Evolutionary conservation across 1,140 invertebrate species (phyloP).

Genomic region (Antheraea mylitta): DNA sequence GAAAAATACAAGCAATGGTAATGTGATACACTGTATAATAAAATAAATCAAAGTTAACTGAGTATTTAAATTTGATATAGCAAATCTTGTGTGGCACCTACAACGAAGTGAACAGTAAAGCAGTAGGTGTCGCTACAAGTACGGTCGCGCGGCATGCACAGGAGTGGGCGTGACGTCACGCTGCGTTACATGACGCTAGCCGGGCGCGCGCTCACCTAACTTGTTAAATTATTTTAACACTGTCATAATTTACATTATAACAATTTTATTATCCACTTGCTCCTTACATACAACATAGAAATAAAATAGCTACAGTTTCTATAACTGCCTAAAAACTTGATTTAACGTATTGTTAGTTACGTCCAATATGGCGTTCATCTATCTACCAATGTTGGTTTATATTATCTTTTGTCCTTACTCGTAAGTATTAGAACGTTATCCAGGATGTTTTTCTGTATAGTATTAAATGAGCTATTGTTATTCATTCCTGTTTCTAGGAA

Average conservation of each 20-base stretch:
- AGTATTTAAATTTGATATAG: not conserved
- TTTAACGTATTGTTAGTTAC: too few relatives aligned
- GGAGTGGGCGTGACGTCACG: conserved; percentile 36
- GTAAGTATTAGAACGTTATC: too few relatives aligned
- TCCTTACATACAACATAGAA: not conserved
- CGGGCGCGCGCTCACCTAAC: conserved; percentile 8
- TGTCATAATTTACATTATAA: conserved; percentile 5
- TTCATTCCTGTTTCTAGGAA: too few relatives aligned
- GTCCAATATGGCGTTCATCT: too few relatives aligned
- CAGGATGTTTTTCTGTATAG: too few relatives aligned
- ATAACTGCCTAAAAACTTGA: too few relatives aligned
- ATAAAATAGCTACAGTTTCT: not conserved
- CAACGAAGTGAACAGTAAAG: not conserved
- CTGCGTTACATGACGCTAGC: conserved; percentile 36
- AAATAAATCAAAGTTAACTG: not conserved
- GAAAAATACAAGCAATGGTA: not conserved
- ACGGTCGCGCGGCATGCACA: conserved; percentile 13
- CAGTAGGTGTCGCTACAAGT: conserved; percentile 17
- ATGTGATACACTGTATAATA: not conserved
- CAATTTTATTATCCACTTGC: conserved; percentile 8
- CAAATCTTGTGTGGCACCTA: not conserved
- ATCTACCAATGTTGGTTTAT: too few relatives aligned
- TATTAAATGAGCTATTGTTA: too few relatives aligned
- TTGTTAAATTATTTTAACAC: conserved; percentile 4
- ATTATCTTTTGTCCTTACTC: too few relatives aligned